These are phyloP conservation scores for Numenius arquata DNA, from an alignment of 2,113 vertebrate species.

Conservation along the genomic window DNA sequence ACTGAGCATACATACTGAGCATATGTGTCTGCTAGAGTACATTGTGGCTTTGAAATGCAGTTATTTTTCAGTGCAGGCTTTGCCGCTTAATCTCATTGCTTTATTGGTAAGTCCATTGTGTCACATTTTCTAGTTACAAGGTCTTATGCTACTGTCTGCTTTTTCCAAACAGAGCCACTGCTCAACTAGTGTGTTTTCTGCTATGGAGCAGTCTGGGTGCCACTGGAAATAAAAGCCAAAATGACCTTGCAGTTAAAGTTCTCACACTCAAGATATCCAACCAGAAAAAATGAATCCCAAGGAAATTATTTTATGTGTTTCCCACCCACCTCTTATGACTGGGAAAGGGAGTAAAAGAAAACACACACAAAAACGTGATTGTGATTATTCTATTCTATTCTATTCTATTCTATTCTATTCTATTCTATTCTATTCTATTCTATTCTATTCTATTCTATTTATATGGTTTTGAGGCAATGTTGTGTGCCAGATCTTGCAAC, in stretches of 20 bases:
- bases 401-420: neutral
- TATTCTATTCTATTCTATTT: neutral
- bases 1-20: neutral
- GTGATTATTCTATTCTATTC: neutral
- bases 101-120: neutral
- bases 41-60: neutral
- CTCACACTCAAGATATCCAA: neutral
- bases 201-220: neutral
- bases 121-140: neutral
- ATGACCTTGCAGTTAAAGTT: neutral
- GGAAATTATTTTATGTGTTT: neutral
- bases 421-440: neutral
- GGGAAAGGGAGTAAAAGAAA: neutral
- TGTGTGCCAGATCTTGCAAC: neutral
- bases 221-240: neutral
- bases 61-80: neutral
- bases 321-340: neutral
- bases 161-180: neutral
- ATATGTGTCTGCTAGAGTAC: neutral
- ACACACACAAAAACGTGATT: neutral
- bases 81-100: neutral
- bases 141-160: neutral
- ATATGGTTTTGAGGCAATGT: neutral
- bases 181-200: neutral
- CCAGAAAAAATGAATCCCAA: neutral